Conservation (phyloP, 2,888 invertebrate genomes). For the Zhuqinia jingwanae region DNA sequence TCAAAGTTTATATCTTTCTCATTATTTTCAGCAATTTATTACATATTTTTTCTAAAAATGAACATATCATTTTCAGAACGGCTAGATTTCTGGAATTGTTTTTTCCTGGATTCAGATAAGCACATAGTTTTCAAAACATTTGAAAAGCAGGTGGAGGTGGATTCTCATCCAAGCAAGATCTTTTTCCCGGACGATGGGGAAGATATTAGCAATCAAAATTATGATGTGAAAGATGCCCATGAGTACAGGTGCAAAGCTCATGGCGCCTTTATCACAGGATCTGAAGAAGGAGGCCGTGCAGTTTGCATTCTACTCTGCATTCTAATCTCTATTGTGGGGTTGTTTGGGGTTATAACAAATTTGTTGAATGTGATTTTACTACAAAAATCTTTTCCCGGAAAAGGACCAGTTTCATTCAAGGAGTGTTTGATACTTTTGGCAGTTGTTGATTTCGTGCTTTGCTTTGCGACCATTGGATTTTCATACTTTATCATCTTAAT, state of each 20-base stretch:
- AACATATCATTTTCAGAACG: too few relatives aligned
- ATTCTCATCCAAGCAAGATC: background rate
- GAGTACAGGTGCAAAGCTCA: background rate
- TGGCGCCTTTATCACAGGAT: background rate
- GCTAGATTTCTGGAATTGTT: constrained; percentile 52
- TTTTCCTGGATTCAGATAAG: constrained; percentile 9
- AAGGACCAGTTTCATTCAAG: background rate
- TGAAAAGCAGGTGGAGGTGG: too few relatives aligned
- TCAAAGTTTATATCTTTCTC: too few relatives aligned
- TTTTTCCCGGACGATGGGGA: background rate
- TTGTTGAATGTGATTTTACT: background rate
- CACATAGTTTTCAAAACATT: background rate
- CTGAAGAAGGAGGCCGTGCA: background rate
- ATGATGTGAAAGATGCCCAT: background rate
- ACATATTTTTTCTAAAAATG: too few relatives aligned
- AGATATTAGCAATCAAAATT: background rate
- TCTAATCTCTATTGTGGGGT: background rate
- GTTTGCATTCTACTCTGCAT: background rate
- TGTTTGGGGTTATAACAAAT: constrained; percentile 21
- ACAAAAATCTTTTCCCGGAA: background rate
- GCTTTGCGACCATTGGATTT: background rate
- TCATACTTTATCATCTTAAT: background rate
- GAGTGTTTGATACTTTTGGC: background rate
- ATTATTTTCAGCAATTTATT: too few relatives aligned
- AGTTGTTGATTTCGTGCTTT: background rate